Percentiles rank a stretch among this genome's conserved stretches.
Evolutionary conservation across 2,888 invertebrate genomes (phyloP).

Genomic region (Hofmannophila pseudospretella): DNA sequence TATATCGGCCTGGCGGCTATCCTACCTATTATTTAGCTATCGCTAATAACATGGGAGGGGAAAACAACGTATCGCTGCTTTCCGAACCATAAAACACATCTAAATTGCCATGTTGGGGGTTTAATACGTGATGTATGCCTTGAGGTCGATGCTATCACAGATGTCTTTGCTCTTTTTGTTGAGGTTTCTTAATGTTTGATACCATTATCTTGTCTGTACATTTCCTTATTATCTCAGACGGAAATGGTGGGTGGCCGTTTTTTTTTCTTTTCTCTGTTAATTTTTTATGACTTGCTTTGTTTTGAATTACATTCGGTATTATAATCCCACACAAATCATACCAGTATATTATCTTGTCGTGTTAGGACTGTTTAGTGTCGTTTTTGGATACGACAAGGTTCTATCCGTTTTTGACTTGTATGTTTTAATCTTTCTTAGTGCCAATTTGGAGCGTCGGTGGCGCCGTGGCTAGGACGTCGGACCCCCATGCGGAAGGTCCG

Average conservation of each 20-base stretch:
- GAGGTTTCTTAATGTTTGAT: background rate
- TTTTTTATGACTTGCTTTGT: no score
- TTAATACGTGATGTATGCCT: conserved; percentile 16
- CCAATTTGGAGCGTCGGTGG: no score
- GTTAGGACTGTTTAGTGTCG: no score
- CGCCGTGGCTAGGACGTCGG: no score
- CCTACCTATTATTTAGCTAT: conserved; percentile 19
- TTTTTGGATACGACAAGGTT: no score
- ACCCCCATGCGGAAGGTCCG: no score
- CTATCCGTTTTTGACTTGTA: no score
- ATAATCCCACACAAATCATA: no score
- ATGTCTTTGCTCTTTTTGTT: background rate
- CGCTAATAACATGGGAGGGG: conserved; percentile 29
- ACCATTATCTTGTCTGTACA: conserved; percentile 6
- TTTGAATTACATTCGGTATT: no score
- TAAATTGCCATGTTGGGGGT: conserved; percentile 22
- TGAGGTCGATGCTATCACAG: background rate
- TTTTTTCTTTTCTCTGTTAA: background rate
- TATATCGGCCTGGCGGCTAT: conserved; percentile 15
- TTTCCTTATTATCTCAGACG: conserved; percentile 7
- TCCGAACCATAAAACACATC: conserved; percentile 40
- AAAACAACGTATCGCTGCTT: conserved; percentile 29
- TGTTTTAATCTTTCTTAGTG: no score
- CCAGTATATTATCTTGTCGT: no score
- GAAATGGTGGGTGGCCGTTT: conserved; percentile 3